These are phyloP conservation scores for Hydrozoanthus tunicans DNA, from an alignment of 64 coral and sea anemone species.

Conservation along the genomic window DNA sequence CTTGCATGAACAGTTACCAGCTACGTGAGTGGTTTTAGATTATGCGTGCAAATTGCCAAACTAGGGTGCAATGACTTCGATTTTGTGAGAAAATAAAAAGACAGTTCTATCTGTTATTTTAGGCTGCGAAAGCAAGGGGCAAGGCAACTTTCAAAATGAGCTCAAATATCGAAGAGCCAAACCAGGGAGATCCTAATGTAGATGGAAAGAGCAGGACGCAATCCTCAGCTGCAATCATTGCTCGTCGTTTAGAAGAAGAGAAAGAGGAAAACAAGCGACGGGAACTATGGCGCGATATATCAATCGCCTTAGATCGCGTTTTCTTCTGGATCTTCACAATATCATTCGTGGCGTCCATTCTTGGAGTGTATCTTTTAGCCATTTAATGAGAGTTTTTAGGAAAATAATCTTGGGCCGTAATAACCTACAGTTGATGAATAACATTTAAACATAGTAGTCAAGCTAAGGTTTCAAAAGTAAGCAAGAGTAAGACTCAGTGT, in stretches of 20 bases:
- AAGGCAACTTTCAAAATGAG: too few species aligned
- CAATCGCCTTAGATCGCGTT: slow-evolving; percentile 40
- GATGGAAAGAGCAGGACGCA: background rate
- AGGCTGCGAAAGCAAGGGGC: background rate
- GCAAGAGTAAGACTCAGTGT: too few species aligned
- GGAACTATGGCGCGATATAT: slow-evolving; percentile 14
- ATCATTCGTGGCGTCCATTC: background rate
- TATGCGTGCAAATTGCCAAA: too few species aligned
- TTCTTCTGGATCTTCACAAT: slow-evolving; percentile 43
- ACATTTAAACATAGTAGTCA: too few species aligned
- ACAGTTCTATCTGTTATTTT: background rate
- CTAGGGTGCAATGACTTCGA: too few species aligned
- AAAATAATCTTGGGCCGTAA: too few species aligned
- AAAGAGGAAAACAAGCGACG: slow-evolving; percentile 7
- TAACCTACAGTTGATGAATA: too few species aligned
- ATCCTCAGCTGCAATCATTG: slow-evolving; percentile 1
- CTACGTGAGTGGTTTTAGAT: too few species aligned
- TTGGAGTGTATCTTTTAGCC: background rate
- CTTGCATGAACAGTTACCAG: too few species aligned
- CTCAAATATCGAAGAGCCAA: background rate
- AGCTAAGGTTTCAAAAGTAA: too few species aligned
- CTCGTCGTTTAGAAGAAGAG: background rate
- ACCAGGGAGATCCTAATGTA: background rate
- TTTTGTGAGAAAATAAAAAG: background rate
- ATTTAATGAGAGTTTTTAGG: too few species aligned